These are phyloP conservation scores for Tor tambroides DNA, from an alignment of 2,113 vertebrate species.

Conservation along the genomic window DNA sequence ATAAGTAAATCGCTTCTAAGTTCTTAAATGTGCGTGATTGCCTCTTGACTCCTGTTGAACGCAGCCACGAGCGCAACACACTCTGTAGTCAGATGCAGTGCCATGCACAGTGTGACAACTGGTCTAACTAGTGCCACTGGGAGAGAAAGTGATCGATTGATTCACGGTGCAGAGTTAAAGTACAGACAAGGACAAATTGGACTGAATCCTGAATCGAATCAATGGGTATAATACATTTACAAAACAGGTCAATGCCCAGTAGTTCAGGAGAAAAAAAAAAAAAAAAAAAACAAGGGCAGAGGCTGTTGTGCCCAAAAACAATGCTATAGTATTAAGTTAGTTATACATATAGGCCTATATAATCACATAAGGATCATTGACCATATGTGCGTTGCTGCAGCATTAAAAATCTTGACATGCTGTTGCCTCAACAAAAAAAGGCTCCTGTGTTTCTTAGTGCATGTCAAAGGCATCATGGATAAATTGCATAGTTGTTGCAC, in stretches of 20 bases:
- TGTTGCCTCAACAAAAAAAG: background rate
- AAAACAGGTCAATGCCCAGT: background rate
- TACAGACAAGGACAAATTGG: constrained; percentile 34
- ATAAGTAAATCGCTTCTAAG: background rate
- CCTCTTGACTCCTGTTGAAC: constrained; percentile 64
- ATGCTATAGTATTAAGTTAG: background rate
- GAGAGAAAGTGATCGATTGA: constrained; percentile 43
- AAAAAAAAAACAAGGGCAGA: background rate
- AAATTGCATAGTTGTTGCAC: no score
- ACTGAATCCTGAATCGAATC: constrained; percentile 17
- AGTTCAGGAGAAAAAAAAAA: background rate
- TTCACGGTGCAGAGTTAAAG: constrained; percentile 18
- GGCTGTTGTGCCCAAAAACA: background rate
- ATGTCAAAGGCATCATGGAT: background rate
- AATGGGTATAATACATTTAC: constrained; percentile 7
- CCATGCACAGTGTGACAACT: constrained; percentile 51
- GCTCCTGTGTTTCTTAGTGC: background rate
- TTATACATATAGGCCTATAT: background rate
- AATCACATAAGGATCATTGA: background rate
- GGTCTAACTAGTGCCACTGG: constrained; percentile 24
- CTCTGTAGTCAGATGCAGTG: constrained; percentile 46
- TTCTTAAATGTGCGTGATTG: background rate
- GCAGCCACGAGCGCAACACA: constrained; percentile 46
- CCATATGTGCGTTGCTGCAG: background rate
- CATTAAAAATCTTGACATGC: background rate